Evolutionary conservation across 2,797 vertebrate genomes (phyloP), one percentile per base, ranked within the genome.

Genomic region (Acrossocheilus wenchowensis): DNA sequence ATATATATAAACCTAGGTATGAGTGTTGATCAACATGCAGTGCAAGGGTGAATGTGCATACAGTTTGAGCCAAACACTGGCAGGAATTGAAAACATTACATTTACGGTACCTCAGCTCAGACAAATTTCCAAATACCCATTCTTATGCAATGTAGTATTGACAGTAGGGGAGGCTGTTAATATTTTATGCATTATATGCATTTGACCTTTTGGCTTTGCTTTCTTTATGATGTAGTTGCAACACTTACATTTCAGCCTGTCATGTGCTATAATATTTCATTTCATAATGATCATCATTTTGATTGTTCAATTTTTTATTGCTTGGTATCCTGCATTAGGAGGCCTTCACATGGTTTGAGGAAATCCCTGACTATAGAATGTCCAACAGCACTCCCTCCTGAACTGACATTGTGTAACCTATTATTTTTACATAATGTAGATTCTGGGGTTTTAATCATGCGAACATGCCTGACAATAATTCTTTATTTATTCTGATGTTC

Each of bases 401-500:
- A 71, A 39, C 6, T 68, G 30, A 7, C 54, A 54, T 85, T 17
- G n/a, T 69, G 34, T 71, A 21, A 39, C 34, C 34, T 69, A 26
- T 57, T 72, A 11, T 71, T 69, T 78, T 52, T 14, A 62, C 14
- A 50, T 45, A 30, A 23, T 57, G 45, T 34, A 2, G n/a, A 69
- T 45, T 54, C 45, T 73, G 64, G 12, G 73, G 75, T 81, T 83
- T 86, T 69, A 62, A 69, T n/a, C 66, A 78, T 34, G 50, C 45
- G 6, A 73, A 75, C 68, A 60, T 69, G 41, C 39, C 72, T 85
- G 26, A 74, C 68, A 84, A 72, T 68, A 50, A 2, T 50, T 84
- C 12, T 72, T 78, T 68, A 75, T 89, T 89, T 82, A 71, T 87
- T 78, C 73, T 48, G 83, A 83, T 78, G 83, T 78, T 82, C 86